Evolutionary conservation across 2,113 vertebrate species (phyloP).

Genomic region (Callipepla californica): DNA sequence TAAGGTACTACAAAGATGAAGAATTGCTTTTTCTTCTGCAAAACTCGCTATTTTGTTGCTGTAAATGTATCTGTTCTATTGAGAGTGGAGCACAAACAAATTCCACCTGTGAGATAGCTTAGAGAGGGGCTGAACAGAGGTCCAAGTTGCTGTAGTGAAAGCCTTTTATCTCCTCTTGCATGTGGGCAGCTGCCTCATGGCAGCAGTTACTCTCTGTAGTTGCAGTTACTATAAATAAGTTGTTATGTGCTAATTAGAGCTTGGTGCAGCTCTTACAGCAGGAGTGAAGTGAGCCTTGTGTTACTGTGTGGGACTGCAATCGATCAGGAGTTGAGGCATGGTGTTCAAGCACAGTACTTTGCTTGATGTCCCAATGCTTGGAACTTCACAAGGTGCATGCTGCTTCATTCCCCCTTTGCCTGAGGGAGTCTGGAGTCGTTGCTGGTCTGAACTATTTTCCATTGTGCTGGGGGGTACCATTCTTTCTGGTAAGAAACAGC

Average conservation of each 20-base stretch:
- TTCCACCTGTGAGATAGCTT: neutral
- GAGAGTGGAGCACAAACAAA: conserved; percentile 12
- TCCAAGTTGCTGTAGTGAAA: neutral
- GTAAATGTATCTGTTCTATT: neutral
- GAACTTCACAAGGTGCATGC: neutral
- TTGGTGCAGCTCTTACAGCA: neutral
- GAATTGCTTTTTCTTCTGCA: neutral
- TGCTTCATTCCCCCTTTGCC: conserved; percentile 25
- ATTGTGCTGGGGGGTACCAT: neutral
- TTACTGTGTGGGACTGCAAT: neutral
- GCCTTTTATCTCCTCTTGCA: neutral
- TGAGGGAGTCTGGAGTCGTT: conserved; percentile 20
- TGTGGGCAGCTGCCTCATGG: neutral
- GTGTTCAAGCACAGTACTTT: neutral
- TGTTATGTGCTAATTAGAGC: neutral
- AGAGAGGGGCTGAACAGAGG: neutral
- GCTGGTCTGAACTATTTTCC: conserved; percentile 12
- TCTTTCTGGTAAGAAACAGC: conserved; percentile 6
- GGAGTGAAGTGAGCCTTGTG: neutral
- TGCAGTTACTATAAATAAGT: conserved; percentile 24
- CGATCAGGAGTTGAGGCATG: neutral
- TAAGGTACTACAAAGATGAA: neutral
- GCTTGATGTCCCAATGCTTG: neutral
- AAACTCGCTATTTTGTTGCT: neutral
- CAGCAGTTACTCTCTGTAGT: neutral